These are phyloP conservation scores for Caenorhabditis sp. DNA, from an alignment of 2,888 invertebrate species.

Conservation along the genomic window DNA sequence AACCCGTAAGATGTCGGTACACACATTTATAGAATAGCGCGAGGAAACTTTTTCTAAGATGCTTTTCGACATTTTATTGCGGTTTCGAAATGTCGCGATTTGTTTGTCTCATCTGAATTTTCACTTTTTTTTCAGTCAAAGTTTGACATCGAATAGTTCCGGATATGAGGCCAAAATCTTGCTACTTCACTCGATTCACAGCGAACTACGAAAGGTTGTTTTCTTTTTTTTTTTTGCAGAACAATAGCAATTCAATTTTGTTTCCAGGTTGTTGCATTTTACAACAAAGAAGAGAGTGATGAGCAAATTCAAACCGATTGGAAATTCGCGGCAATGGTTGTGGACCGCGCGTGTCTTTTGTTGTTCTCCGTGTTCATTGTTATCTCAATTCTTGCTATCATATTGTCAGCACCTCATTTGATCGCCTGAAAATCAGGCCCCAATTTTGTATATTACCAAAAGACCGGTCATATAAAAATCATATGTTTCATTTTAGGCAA, in stretches of 20 bases:
- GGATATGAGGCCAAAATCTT: constrained; percentile 61
- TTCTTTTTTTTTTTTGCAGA: not conserved
- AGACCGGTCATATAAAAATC: no score
- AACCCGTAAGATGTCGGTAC: no score
- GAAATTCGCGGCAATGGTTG: constrained; percentile 60
- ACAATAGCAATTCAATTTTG: not conserved
- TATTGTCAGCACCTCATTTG: constrained; percentile 60
- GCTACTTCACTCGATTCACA: constrained; percentile 56
- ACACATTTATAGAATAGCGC: no score
- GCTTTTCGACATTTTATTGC: no score
- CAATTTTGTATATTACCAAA: no score
- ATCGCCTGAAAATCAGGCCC: constrained; percentile 54
- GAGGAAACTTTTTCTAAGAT: no score
- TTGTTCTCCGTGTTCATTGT: constrained; percentile 59
- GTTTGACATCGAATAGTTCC: constrained; percentile 50
- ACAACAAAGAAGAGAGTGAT: constrained; percentile 56
- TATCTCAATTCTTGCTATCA: constrained; percentile 51
- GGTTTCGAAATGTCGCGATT: not conserved
- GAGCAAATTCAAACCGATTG: constrained; percentile 58
- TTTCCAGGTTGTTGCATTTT: constrained; percentile 44
- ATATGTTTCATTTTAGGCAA: not conserved
- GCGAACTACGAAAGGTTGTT: constrained; percentile 53
- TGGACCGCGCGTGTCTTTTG: constrained; percentile 58
- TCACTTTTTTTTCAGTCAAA: constrained; percentile 15
- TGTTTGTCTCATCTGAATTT: not conserved